Evolutionary conservation across 2,888 invertebrate species (phyloP), one percentile per base, ranked within the genome.

Genomic region (Octonoba sinensis): DNA sequence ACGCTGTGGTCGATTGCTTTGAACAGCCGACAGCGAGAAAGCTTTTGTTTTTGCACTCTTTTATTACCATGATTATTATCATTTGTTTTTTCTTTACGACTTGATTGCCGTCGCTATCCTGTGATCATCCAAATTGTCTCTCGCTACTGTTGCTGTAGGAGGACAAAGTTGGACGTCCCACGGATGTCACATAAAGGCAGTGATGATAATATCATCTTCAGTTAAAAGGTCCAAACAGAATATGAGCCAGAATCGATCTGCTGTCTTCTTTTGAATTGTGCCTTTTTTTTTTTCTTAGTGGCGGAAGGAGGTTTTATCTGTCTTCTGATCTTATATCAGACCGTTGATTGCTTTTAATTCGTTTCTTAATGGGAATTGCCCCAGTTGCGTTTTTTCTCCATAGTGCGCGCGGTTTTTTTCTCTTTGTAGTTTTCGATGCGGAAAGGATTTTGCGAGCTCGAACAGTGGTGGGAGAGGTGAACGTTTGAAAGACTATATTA

Each of bases 321-420:
- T 36, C 36, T 36, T 46, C 69, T 69, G 27, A 65, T 65, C 74
- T 56, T 15, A 57, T 64, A 74, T 74, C 64, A 51, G 65, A 44
- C 73, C 66, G 57, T 59, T 66, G 74, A 74, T 74, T 74, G 74
- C 75, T 75, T 75, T 75, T 75, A 75, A 75, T 75, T 60, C 57
- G 60, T 27, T 44, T 60, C 67, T 51, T 75, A 60, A 69, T 69
- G 67, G 67, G 51, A 59, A 13, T 20, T 54, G 54, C 1, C 11
- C 36, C 8, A n/a, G 54, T 54, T 54, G 20, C n/a, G 15, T 54
- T 15, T 20, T 54, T 54, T 54, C 6, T 18, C 20, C 54, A 54
- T n/a, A n/a, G 54, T 54, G 18, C 15, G 54, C 54, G 20, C 36
- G 4, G 3, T 36, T 36, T 36, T 36, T 36, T 36, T 36, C 36